These are phyloP conservation scores for Corythornis madagascariensis DNA, from an alignment of 2,113 vertebrate species.

Conservation along the genomic window DNA sequence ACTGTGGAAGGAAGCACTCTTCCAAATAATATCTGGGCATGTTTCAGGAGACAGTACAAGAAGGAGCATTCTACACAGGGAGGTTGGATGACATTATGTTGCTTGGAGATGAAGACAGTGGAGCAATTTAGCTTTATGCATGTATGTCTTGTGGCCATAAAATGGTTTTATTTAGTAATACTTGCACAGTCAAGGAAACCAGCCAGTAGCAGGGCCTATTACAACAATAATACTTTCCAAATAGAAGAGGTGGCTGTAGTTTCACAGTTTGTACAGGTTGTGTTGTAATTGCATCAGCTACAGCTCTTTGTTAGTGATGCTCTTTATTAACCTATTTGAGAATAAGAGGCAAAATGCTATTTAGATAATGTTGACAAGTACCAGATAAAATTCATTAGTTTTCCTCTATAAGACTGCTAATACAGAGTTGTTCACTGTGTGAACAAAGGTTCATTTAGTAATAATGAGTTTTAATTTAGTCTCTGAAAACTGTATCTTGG, in stretches of 20 bases:
- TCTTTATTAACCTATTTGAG: neutral
- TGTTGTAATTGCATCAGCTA: neutral
- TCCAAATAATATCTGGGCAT: neutral
- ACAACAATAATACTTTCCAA: neutral
- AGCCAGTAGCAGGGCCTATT: neutral
- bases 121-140: constrained; percentile 17
- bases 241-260: neutral
- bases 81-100: neutral
- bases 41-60: neutral
- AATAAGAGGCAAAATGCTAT: neutral
- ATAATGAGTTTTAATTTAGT: neutral
- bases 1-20: neutral
- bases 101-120: neutral
- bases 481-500: neutral
- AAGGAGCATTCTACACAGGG: neutral
- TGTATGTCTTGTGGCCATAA: neutral
- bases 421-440: neutral
- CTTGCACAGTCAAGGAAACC: neutral
- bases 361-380: neutral
- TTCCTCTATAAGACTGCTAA: neutral
- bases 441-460: neutral
- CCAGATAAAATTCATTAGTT: neutral
- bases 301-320: neutral
- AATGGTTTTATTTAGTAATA: neutral
- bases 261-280: neutral